Base-by-base conservation (phyloP, 2,797 vertebrate species). In the Phrynocephalus forsythii region DNA sequence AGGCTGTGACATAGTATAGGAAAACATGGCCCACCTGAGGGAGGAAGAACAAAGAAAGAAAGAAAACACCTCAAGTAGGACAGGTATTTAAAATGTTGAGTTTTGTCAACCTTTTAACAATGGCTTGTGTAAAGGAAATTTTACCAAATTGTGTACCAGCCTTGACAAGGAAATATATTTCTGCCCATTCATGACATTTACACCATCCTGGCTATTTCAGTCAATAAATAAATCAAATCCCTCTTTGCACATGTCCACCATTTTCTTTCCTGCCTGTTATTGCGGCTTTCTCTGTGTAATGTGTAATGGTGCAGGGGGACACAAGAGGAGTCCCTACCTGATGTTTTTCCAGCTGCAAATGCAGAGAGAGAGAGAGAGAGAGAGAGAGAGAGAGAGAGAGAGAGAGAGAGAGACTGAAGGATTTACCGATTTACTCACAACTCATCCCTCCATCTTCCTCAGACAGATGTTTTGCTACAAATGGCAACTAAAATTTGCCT, bases 1-100 rank as follows among this genome's bases (percentile, higher is more conserved):
- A 38, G 92, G 84, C 79, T 81, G 93, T 30, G 0, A 1, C 44
- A 87, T 91, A 44, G 38, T 90, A 91, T 94, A 94, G 3, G 94
- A 90, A 92, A 96, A 92, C 97, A 97, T 96, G 48, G 91, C 93
- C 38, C 86, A 88, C 90, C 94, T 96, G 91, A 60, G 83, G 33
- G 56, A 20, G 18, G 5, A 33, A 5, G 18, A 56, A 93, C 38
- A 44, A 44, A 44, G 3, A 50, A 82, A 26, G 72, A 81, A 93
- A 30, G 0, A 86, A 28, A 78, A 56, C 1, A 52, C 38, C 48
- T 82, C 60, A 13, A 48, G 6, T 84, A 66, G 52, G 48, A 9
- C 75, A 66, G 71, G 50, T 28, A n/a, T 90, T 18, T 28, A 79
- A 87, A 78, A 88, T 67, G 5, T 30, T n/a, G 26, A 52, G 33